phyloP scores from a whole-genome alignment of 2,797 vertebrate genomes.

The Cryptoprocta ferox region DNA sequence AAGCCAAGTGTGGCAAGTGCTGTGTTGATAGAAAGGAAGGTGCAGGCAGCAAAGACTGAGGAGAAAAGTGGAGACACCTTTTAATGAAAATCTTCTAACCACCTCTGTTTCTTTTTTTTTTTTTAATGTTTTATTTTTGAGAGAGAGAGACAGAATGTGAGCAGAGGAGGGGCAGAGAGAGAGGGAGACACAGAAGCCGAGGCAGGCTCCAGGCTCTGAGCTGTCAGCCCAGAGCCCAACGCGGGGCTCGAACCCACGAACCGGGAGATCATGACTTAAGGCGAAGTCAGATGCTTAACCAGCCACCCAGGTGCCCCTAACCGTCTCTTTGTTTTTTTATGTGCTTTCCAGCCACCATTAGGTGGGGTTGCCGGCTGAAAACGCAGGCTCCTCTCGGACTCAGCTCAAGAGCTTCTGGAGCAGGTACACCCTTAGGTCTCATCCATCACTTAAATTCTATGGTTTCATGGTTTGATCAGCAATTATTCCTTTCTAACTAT shows the following conservation, averaged over 20 bases:
- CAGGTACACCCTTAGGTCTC: neutral
- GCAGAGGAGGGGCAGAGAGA: too few relatives aligned
- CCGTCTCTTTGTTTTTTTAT: neutral
- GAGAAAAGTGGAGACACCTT: neutral
- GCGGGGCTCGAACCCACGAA: too few relatives aligned
- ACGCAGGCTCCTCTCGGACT: rapidly evolving
- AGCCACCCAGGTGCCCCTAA: too few relatives aligned
- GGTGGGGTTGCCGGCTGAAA: neutral
- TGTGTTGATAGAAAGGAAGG: neutral
- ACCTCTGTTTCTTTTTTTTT: neutral
- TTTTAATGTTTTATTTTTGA: too few relatives aligned
- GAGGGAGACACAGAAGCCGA: too few relatives aligned
- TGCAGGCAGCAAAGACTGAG: neutral
- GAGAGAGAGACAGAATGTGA: too few relatives aligned
- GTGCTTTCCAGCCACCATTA: neutral
- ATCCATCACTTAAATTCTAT: neutral
- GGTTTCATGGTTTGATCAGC: neutral
- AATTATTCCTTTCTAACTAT: neutral
- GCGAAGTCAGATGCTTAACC: too few relatives aligned
- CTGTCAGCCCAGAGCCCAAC: too few relatives aligned
- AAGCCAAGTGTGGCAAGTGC: neutral
- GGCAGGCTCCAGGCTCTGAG: too few relatives aligned
- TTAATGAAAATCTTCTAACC: neutral
- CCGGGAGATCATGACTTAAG: too few relatives aligned
- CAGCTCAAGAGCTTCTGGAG: too few relatives aligned